A percentile compares a stretch with the other conserved stretches of the same genome.
Conservation (phyloP, 1,140 invertebrate genomes). For the Zaprionus ornatus region DNA sequence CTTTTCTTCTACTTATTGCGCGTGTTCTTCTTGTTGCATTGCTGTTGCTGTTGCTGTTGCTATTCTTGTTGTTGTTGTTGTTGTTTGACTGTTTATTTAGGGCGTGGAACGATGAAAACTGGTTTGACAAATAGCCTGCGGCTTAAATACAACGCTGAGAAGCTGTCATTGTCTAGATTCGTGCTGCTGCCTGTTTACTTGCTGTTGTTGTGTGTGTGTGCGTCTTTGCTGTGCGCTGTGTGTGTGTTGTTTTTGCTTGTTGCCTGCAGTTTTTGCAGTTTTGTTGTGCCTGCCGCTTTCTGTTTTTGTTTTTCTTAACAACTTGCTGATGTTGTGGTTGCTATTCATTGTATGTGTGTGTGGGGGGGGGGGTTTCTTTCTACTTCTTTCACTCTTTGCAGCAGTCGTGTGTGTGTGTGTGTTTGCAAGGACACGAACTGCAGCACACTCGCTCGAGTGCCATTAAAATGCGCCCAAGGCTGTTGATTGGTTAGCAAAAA, state of each 20-base stretch:
- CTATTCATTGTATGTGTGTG: background rate
- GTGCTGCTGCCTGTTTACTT: conserved; percentile 26
- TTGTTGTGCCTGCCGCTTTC: conserved; percentile 16
- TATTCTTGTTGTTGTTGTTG: conserved; percentile 19
- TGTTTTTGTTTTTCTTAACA: conserved; percentile 44
- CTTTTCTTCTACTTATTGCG: conserved; percentile 10
- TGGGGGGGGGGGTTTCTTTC: background rate
- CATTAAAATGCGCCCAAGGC: conserved; percentile 50
- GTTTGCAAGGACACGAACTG: conserved; percentile 39
- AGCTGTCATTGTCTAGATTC: conserved; percentile 61
- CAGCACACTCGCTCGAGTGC: conserved; percentile 44
- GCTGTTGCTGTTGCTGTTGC: background rate
- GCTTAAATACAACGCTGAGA: conserved; percentile 45
- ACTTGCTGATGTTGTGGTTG: conserved; percentile 46
- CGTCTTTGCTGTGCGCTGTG: background rate
- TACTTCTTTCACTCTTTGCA: conserved; percentile 19
- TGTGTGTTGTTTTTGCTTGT: conserved; percentile 32
- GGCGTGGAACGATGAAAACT: conserved; percentile 42
- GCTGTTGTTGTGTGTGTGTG: background rate
- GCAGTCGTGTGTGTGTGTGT: conserved; percentile 10
- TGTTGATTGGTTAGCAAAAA: conserved; percentile 50
- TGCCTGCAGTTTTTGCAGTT: conserved; percentile 37
- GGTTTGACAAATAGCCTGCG: conserved; percentile 52
- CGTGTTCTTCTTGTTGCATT: background rate
- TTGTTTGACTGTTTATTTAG: conserved; percentile 35